Evolutionary conservation across 2,797 vertebrate species (phyloP).

Genomic region (Coendou prehensilis): DNA sequence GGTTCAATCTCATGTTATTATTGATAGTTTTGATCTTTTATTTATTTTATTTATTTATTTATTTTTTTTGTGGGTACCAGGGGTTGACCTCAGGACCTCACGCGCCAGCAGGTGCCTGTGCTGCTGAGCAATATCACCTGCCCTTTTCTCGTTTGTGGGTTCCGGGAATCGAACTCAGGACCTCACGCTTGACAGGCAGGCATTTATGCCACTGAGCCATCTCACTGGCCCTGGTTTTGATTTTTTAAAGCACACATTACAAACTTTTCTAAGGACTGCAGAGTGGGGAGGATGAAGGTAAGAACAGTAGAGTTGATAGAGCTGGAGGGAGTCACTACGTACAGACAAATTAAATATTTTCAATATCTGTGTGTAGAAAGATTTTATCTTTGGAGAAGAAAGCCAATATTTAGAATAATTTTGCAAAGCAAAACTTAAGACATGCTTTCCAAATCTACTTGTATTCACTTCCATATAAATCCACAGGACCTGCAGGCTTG

Average conservation of each 20-base stretch:
- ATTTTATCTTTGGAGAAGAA: slow-evolving; percentile 50
- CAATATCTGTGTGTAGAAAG: neutral
- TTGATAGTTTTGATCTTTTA: neutral
- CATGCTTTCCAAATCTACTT: slow-evolving; percentile 69
- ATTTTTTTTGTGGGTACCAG: too few relatives aligned
- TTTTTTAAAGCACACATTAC: neutral
- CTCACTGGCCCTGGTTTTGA: neutral
- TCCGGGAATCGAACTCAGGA: too few relatives aligned
- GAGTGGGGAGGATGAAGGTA: neutral
- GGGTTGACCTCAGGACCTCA: too few relatives aligned
- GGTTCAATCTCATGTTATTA: neutral
- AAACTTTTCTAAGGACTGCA: neutral
- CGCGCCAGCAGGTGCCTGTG: too few relatives aligned
- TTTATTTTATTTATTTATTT: too few relatives aligned
- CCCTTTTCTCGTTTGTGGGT: too few relatives aligned
- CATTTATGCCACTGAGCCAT: too few relatives aligned
- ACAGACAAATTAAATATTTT: neutral
- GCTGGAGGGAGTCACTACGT: neutral
- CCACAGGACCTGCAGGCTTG: neutral
- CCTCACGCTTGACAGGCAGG: too few relatives aligned
- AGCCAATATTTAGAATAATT: slow-evolving; percentile 62
- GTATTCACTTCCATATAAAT: slow-evolving; percentile 55
- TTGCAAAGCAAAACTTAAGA: slow-evolving; percentile 65
- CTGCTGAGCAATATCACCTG: too few relatives aligned
- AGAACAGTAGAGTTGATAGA: neutral